These are phyloP conservation scores for Leontocebus nigricollis DNA, from an alignment of 2,797 vertebrate species.

Conservation along the genomic window DNA sequence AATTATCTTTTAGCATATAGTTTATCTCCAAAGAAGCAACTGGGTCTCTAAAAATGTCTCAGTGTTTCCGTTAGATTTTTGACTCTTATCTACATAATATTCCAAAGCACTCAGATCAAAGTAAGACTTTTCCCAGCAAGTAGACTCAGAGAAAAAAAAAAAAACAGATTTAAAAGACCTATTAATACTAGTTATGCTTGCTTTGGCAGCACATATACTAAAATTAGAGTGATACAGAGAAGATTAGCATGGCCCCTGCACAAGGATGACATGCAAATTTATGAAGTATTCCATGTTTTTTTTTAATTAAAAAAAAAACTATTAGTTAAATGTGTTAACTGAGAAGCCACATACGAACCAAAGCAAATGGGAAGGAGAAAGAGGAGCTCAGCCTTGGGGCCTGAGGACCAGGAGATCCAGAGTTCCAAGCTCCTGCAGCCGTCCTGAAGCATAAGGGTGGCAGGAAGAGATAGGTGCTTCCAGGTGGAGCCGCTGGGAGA, in stretches of 20 bases:
- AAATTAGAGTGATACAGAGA: not conserved
- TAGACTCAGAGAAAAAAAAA: not conserved
- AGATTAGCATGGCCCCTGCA: not conserved
- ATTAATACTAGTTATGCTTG: not conserved
- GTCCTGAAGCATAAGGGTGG: not conserved
- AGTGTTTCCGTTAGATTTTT: not conserved
- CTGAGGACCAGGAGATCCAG: not conserved
- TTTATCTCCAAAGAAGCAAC: not conserved
- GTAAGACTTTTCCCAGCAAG: not conserved
- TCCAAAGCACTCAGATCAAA: not conserved
- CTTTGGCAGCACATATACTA: not conserved
- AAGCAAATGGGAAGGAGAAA: rapidly evolving
- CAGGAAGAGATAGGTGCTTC: not conserved
- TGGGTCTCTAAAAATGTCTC: not conserved
- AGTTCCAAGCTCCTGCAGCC: no score
- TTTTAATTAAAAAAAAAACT: not conserved
- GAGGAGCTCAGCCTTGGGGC: no score
- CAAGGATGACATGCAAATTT: not conserved
- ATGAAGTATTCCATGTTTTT: not conserved
- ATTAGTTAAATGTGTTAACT: not conserved
- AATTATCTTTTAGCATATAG: not conserved
- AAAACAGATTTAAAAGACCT: not conserved
- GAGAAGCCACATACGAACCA: not conserved
- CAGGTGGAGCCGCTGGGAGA: not conserved
- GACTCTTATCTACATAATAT: not conserved